A percentile compares a stretch with the other conserved stretches of the same genome.
phyloP scores from a whole-genome alignment of 2,113 vertebrate genomes.

The Merops nubicus region DNA sequence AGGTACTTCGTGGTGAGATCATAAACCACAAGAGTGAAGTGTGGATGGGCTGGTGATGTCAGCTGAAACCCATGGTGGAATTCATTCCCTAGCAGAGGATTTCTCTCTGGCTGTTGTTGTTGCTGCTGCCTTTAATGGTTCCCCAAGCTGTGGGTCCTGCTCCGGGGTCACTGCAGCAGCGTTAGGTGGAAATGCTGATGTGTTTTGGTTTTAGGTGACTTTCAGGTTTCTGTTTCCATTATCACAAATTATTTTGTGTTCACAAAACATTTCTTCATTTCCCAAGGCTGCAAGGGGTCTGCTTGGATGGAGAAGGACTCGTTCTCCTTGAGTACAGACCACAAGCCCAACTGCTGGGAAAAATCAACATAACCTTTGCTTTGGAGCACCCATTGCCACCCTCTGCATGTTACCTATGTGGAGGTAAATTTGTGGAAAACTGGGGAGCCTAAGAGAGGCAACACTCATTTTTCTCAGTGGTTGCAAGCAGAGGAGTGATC shows the following conservation, averaged over 20 bases:
- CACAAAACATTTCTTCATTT: not conserved
- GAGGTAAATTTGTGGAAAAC: not conserved
- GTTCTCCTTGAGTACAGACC: rapidly evolving
- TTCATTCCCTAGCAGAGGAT: not conserved
- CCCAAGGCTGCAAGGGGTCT: not conserved
- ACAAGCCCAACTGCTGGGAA: not conserved
- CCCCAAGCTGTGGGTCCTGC: not conserved
- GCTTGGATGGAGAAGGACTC: not conserved
- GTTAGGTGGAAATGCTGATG: rapidly evolving
- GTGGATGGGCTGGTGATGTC: not conserved
- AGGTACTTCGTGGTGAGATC: not conserved
- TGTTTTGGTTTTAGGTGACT: not conserved
- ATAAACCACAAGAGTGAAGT: not conserved
- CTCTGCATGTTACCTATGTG: rapidly evolving
- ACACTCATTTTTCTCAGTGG: rapidly evolving
- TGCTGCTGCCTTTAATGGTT: not conserved
- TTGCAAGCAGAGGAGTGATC: not conserved
- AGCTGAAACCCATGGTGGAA: not conserved
- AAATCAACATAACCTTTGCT: not conserved
- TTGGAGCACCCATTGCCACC: rapidly evolving
- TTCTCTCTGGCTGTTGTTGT: not conserved
- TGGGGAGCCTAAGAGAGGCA: not conserved
- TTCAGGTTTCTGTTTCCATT: not conserved
- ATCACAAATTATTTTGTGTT: not conserved
- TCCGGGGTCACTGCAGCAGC: not conserved